Evolutionary conservation across 1,140 invertebrate genomes (phyloP).

Genomic region (Achatina immaculata): DNA sequence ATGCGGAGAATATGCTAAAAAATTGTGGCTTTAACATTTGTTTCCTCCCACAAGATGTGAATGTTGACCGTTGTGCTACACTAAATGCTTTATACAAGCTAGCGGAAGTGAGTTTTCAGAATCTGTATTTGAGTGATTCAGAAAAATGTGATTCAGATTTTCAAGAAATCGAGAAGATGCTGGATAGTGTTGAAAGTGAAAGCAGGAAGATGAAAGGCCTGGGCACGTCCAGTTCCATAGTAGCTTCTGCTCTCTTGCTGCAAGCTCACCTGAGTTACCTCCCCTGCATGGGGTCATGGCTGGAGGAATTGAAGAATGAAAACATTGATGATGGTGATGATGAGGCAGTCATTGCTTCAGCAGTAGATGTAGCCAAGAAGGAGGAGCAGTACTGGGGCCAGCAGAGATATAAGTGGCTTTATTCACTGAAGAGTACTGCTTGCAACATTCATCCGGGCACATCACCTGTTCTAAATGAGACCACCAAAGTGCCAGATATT

Average conservation of each 20-base stretch:
- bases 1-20: neutral
- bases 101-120: neutral
- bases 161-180: neutral
- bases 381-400: neutral
- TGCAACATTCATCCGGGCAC: neutral
- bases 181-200: neutral
- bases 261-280: neutral
- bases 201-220: neutral
- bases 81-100: neutral
- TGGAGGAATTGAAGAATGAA: neutral
- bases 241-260: neutral
- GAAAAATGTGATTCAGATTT: neutral
- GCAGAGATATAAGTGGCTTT: neutral
- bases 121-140: neutral
- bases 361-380: neutral
- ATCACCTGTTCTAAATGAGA: neutral
- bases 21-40: neutral
- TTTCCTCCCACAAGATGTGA: neutral
- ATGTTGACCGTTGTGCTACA: neutral
- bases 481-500: neutral
- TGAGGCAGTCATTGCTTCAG: neutral
- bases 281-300: neutral
- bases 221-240: neutral
- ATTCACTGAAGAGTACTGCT: neutral
- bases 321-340: neutral